Evolutionary conservation across 2,113 vertebrate genomes (phyloP), one percentile per base, ranked within the genome.

Genomic region (Myodes glareolus): DNA sequence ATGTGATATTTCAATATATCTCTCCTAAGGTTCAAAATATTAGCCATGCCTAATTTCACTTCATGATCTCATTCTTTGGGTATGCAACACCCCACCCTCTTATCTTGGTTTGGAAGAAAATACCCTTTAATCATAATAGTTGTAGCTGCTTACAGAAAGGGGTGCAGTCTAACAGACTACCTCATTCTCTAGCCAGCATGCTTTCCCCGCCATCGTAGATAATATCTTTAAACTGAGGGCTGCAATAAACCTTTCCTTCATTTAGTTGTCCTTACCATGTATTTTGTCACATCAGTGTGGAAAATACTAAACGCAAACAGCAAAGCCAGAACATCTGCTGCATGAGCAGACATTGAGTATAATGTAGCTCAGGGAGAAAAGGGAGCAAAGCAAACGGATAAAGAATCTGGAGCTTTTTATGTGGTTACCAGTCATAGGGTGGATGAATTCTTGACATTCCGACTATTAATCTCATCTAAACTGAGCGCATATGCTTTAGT

Each of bases 401-500:
- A 65, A 90, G 29, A 77, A 80, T 75, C 33, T 96, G 89, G 97
- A 98, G 95, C 73, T 78, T 90, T 98, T 86, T 97, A 91, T 94
- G 36, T n/a, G 86, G 14, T 96, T 96, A 63, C 50, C 39, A 2
- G 85, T 58, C 65, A 39, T 17, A 61, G 33, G 33, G 16, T 86
- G 96, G 93, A 58, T 42, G 21, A 88, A 96, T 61, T 81, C 63
- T 76, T 95, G 29, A 29, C 1, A 27, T 39, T n/a, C 42, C 67
- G 70, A 10, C 27, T 5, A 7, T 86, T 10, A 52, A 31, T 25
- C 6, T 61, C 21, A 96, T 95, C 85, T 63, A 98, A 98, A 98
- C 55, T 94, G 91, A 94, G 21, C 76, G 45, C 94, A 95, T 93
- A 96, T 78, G 81, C 19, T 97, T 39, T 4, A 9, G 39, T 93